Conservation (phyloP, 2,113 vertebrate genomes). For the Brienomyrus brachyistius region DNA sequence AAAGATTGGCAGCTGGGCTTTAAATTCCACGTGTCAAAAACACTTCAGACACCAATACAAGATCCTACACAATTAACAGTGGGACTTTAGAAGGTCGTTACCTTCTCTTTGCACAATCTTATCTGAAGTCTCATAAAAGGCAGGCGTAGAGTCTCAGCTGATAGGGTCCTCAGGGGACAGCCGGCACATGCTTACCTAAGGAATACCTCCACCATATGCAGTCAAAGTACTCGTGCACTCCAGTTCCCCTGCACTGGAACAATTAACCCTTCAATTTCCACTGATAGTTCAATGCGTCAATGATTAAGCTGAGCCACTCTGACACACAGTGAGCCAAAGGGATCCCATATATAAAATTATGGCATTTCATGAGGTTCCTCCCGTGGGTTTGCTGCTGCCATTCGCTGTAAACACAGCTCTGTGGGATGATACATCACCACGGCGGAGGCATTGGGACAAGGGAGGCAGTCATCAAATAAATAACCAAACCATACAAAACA, state of each 20-base stretch:
- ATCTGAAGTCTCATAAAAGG: constrained; percentile 4
- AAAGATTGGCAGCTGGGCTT: background rate
- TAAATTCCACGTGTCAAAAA: background rate
- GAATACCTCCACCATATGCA: background rate
- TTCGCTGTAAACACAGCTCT: background rate
- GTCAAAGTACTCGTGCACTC: background rate
- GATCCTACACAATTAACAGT: background rate
- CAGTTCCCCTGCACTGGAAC: background rate
- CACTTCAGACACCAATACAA: background rate
- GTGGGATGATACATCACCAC: background rate
- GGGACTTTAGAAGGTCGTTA: background rate
- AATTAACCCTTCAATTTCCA: background rate
- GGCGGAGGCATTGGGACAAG: background rate
- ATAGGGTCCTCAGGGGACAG: background rate
- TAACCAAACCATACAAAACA: background rate
- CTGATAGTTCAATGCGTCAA: background rate
- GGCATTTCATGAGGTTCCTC: background rate
- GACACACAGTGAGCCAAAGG: background rate
- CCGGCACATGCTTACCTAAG: background rate
- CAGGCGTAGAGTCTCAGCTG: background rate
- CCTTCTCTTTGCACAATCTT: background rate
- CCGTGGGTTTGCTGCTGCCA: background rate
- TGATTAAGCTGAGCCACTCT: background rate
- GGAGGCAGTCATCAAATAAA: background rate
- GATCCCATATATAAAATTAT: background rate